Evolutionary conservation across 2,113 vertebrate species (phyloP).

Genomic region (Chelonoidis abingdonii): DNA sequence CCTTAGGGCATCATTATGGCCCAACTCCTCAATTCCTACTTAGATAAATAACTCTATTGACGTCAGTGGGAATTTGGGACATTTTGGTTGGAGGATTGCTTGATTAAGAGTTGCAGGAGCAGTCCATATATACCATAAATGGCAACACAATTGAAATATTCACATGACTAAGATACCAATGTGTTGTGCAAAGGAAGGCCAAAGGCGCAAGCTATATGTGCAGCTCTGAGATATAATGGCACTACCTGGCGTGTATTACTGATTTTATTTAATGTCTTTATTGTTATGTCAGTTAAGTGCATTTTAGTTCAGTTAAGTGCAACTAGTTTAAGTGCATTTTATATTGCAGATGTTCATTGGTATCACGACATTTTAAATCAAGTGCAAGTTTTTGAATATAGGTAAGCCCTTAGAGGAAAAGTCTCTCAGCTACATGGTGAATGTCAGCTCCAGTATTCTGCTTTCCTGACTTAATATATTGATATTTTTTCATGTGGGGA

Average conservation of each 20-base stretch:
- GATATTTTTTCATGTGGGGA: neutral
- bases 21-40: rapidly evolving
- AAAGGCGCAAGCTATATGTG: neutral
- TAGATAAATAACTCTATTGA: rapidly evolving
- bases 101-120: rapidly evolving
- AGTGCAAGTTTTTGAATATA: neutral
- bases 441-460: neutral
- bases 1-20: neutral
- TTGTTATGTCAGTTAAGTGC: neutral
- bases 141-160: neutral
- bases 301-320: too few species aligned
- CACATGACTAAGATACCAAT: neutral
- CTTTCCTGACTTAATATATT: neutral
- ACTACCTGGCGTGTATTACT: rapidly evolving
- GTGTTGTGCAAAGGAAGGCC: neutral
- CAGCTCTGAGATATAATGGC: neutral
- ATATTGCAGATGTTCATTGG: neutral
- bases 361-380: neutral
- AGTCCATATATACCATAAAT: neutral
- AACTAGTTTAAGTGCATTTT: neutral
- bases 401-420: neutral
- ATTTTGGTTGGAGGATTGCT: neutral
- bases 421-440: neutral
- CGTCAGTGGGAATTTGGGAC: neutral
- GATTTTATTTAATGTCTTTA: neutral